Percentiles rank a stretch among this genome's conserved stretches.
phyloP scores from a whole-genome alignment of 2,888 invertebrate species.

The Drosophila austrosaltans region DNA sequence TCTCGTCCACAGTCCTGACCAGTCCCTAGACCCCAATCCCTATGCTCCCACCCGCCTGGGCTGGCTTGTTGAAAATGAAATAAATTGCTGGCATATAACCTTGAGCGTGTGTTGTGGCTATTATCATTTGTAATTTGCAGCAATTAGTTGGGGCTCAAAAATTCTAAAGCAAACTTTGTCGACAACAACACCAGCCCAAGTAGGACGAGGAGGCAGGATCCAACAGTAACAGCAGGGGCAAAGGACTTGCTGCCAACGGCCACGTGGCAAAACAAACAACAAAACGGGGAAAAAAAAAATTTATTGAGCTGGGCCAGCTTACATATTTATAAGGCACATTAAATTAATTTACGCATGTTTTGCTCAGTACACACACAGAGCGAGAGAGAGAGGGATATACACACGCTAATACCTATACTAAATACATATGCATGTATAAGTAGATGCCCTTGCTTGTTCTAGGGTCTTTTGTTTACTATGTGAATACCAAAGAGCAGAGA shows the following conservation, averaged over 20 bases:
- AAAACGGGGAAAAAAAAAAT: constrained; percentile 43
- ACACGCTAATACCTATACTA: background rate
- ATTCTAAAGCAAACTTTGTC: constrained; percentile 78
- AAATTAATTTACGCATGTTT: constrained; percentile 79
- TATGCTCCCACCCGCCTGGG: background rate
- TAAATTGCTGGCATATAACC: constrained; percentile 73
- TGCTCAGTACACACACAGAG: constrained; percentile 34
- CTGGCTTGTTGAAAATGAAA: constrained; percentile 64
- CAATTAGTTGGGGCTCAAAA: constrained; percentile 79
- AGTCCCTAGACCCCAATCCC: background rate
- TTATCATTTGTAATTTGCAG: constrained; percentile 79
- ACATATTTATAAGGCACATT: constrained; percentile 78
- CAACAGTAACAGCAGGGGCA: constrained; percentile 10
- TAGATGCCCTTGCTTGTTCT: constrained; percentile 2
- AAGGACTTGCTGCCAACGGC: constrained; percentile 49
- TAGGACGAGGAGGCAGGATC: background rate
- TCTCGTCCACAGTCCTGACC: background rate
- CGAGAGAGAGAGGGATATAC: too few relatives aligned
- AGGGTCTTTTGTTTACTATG: constrained; percentile 25
- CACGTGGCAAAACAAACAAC: constrained; percentile 60
- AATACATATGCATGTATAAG: background rate
- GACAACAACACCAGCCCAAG: constrained; percentile 47
- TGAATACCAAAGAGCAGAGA: constrained; percentile 8
- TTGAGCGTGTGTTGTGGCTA: constrained; percentile 80
- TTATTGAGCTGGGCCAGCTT: constrained; percentile 69